Percentiles rank a stretch among this genome's conserved stretches.
These are phyloP conservation scores for Dromiciops gliroides DNA, from an alignment of 2,113 vertebrate genomes.

Conservation along the genomic window DNA sequence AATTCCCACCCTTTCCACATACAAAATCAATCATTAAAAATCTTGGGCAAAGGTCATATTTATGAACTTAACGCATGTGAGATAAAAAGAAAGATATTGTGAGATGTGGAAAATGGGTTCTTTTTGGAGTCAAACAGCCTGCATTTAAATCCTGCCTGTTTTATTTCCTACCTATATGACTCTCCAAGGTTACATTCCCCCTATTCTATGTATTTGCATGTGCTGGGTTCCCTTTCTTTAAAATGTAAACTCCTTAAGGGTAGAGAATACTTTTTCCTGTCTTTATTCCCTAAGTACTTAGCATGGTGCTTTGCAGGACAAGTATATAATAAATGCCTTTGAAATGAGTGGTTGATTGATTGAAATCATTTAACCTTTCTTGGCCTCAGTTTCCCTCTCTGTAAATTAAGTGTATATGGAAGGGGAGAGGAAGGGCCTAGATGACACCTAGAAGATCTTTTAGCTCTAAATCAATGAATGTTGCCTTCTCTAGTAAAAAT, in stretches of 20 bases:
- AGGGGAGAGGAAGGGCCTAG: not conserved
- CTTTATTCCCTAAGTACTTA: not conserved
- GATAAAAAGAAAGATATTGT: not conserved
- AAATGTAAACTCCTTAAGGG: not conserved
- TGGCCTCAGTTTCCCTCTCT: not conserved
- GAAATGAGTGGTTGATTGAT: not conserved
- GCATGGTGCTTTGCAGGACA: not conserved
- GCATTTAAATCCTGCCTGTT: not conserved
- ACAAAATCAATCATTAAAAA: not conserved
- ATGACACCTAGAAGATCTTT: not conserved
- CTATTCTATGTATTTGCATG: not conserved
- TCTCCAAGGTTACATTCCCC: not conserved
- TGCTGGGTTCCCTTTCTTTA: not conserved
- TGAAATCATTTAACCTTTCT: not conserved
- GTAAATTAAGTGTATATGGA: not conserved
- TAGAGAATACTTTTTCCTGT: not conserved
- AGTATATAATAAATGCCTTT: not conserved
- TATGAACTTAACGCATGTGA: not conserved
- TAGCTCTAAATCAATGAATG: not conserved
- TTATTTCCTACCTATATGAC: not conserved
- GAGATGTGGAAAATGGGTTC: not conserved
- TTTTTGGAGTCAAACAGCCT: not conserved
- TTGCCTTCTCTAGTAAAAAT: not conserved
- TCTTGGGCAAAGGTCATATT: not conserved
- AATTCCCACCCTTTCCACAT: not conserved